Evolutionary conservation across 2,888 invertebrate genomes (phyloP), one percentile per base, ranked within the genome.

Genomic region (Pyrocoelia pectoralis): DNA sequence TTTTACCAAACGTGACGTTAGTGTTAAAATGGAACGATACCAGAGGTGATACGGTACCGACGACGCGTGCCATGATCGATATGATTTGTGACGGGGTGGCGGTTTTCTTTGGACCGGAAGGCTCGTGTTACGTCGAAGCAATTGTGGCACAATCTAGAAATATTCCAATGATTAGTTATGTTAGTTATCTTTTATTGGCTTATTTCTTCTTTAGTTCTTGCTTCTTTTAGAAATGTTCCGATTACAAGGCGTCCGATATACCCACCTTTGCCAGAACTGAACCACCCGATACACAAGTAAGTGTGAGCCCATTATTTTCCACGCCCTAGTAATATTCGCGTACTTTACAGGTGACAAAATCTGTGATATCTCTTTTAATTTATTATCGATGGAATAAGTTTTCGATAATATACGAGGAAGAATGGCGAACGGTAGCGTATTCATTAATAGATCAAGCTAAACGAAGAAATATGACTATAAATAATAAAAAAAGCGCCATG

Each of bases 81-180:
- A 95, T 95, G 93, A 91, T 95, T 79, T 95, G 94, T 80, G 87
- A 91, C 58, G 93, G 93, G 54, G 94, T 95, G 57, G 89, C 92
- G 28, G 96, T 94, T 53, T 95, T 97, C 85, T 95, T 98, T 80
- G 98, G 98, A 2, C 97, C 97, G 1, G 98, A 98, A 83, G 95
- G 95, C 62, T 89, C 90, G 54, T 98, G 98, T 83, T 88, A 91
- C 77, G 94, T 95, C n/a, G 97, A 97, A 82, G 96, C 97, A 56
- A 93, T 94, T 74, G 90, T 98, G 56, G 92, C 97, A 17, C 94
- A 97, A 78, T 92, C 97, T 48, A 89, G 93, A 80, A 96, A 97
- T 84, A 88, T 97, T 77, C 97, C 97, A 62, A 97, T 98, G 94
- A 94, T 98, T 81, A 95, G 96, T 79, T 97, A 97, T 83, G 97